phyloP scores from a whole-genome alignment of 2,888 invertebrate genomes.

The Caradrina kadenii region DNA sequence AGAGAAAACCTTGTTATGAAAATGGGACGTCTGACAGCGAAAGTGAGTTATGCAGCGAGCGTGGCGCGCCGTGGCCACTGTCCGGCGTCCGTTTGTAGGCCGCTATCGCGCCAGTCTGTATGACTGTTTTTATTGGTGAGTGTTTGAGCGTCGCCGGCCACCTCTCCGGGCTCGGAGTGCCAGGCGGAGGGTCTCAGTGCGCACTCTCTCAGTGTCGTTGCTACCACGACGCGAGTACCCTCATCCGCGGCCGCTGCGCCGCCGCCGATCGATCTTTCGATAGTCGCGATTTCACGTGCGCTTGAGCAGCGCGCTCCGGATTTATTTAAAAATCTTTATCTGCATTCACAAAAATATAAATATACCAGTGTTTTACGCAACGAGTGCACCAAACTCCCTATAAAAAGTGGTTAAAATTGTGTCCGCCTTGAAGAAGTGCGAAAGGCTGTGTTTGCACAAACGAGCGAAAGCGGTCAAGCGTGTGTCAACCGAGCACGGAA shows the following conservation, averaged over 20 bases:
- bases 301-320: constrained; percentile 61
- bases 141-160: constrained; percentile 61
- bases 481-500: constrained; percentile 77
- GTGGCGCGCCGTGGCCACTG: constrained; percentile 59
- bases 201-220: constrained; percentile 67
- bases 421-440: constrained; percentile 56
- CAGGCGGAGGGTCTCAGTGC: constrained; percentile 62
- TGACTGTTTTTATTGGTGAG: constrained; percentile 67
- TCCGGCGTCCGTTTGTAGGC: constrained; percentile 81
- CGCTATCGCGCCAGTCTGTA: constrained; percentile 69
- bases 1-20: constrained; percentile 71
- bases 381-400: constrained; percentile 39
- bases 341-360: constrained; percentile 9
- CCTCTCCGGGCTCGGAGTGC: constrained; percentile 54
- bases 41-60: constrained; percentile 78
- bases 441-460: constrained; percentile 78
- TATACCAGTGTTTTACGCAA: constrained; percentile 31
- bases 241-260: constrained; percentile 38
- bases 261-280: constrained; percentile 34
- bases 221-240: constrained; percentile 66
- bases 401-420: constrained; percentile 59
- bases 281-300: constrained; percentile 66
- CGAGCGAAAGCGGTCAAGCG: constrained; percentile 85
- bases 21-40: constrained; percentile 78
- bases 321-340: constrained; percentile 47